phyloP scores from a whole-genome alignment of 92 coral and sea anemone species.

The Chrysogorgia sp. region DNA sequence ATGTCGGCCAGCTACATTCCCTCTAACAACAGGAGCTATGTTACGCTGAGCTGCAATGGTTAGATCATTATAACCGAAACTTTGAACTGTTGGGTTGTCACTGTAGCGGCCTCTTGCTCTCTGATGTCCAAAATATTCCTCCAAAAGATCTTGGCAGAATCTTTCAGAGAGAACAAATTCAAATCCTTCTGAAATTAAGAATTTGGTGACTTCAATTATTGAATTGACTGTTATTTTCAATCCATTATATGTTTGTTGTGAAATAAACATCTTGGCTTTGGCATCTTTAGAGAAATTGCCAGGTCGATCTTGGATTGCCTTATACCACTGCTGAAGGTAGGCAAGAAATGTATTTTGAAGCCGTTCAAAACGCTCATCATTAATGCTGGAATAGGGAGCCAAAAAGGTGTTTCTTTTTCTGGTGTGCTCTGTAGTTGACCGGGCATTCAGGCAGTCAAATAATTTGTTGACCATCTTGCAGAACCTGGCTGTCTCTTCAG shows the following conservation, averaged over 20 bases:
- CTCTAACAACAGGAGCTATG: slow-evolving; percentile 51
- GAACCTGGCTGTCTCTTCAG: slow-evolving; percentile 45
- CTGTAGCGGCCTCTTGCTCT: slow-evolving; percentile 58
- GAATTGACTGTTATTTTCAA: slow-evolving; percentile 59
- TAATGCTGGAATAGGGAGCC: slow-evolving; percentile 41
- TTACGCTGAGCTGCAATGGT: slow-evolving; percentile 51
- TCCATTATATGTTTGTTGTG: slow-evolving; percentile 64
- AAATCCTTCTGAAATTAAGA: slow-evolving; percentile 61
- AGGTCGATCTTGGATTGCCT: slow-evolving; percentile 59
- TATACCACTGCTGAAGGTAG: slow-evolving; percentile 62
- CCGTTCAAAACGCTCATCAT: slow-evolving; percentile 52
- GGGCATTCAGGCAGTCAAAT: slow-evolving; percentile 53
- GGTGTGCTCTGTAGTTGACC: slow-evolving; percentile 46
- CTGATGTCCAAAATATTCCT: slow-evolving; percentile 66
- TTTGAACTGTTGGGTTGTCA: slow-evolving; percentile 60
- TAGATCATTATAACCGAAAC: slow-evolving; percentile 62
- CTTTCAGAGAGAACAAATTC: slow-evolving; percentile 66
- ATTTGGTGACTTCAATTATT: slow-evolving; percentile 49
- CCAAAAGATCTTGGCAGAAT: slow-evolving; percentile 59
- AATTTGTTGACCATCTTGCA: slow-evolving; percentile 43
- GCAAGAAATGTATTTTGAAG: slow-evolving; percentile 40
- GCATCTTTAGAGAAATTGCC: slow-evolving; percentile 58
- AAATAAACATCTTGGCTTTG: slow-evolving; percentile 53
- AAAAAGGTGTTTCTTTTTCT: slow-evolving; percentile 50
- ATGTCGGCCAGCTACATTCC: slow-evolving; percentile 57